Conservation (phyloP, 2,113 vertebrate genomes). For the Crotalus horridus region DNA sequence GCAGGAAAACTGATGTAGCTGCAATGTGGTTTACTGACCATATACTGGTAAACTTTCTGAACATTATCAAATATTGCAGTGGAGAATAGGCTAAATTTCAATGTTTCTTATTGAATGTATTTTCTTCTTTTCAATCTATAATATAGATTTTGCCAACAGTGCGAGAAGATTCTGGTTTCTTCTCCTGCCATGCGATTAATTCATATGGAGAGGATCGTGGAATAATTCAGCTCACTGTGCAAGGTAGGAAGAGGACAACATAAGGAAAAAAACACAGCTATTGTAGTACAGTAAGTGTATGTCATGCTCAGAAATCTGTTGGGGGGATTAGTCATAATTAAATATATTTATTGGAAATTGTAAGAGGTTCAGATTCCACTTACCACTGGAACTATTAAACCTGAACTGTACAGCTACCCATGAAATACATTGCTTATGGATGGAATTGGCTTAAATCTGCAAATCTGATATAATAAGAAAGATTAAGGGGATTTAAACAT, state of each 20-base stretch:
- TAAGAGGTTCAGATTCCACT: background rate
- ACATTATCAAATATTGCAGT: background rate
- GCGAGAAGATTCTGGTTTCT: slow-evolving; percentile 97
- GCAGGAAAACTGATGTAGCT: background rate
- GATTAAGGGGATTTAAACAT: background rate
- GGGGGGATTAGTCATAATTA: slow-evolving; percentile 12
- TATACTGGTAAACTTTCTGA: background rate
- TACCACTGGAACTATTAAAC: background rate
- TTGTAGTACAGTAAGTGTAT: slow-evolving; percentile 30
- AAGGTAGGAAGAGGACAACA: slow-evolving; percentile 78
- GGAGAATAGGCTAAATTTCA: slow-evolving; percentile 25
- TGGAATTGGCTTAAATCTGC: background rate
- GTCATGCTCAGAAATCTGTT: slow-evolving; percentile 15
- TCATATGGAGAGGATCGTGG: slow-evolving; percentile 97
- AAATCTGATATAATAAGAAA: background rate
- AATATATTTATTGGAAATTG: background rate
- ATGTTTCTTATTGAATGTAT: slow-evolving; percentile 16
- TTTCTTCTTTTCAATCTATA: slow-evolving; percentile 51
- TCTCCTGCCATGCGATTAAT: slow-evolving; percentile 98
- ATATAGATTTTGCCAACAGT: slow-evolving; percentile 92
- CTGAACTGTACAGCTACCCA: background rate
- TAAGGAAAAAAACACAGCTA: slow-evolving; percentile 31
- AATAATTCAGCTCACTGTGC: slow-evolving; percentile 97
- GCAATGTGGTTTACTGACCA: background rate
- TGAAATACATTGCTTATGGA: background rate